These are phyloP conservation scores for Aphodius granarius DNA, from an alignment of 2,888 invertebrate genomes.

Conservation along the genomic window DNA sequence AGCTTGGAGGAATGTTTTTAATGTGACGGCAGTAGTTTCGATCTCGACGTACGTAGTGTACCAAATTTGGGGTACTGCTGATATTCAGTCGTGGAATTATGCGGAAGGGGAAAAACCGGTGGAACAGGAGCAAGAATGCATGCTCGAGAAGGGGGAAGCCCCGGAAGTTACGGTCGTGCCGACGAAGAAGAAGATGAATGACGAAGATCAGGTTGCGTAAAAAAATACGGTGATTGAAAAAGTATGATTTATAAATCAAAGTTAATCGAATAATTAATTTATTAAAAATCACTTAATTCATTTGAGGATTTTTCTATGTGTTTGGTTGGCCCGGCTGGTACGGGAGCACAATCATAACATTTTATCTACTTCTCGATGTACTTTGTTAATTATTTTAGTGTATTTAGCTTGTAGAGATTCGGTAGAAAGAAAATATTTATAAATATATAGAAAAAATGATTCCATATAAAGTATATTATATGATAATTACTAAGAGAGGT, in stretches of 20 bases:
- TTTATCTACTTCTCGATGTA: not conserved
- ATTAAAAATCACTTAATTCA: not conserved
- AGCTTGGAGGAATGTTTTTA: conserved; percentile 69
- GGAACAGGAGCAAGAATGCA: conserved; percentile 42
- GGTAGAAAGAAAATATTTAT: too few relatives aligned
- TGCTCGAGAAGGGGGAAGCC: conserved; percentile 33
- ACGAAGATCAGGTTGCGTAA: conserved; percentile 9
- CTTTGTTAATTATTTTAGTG: not conserved
- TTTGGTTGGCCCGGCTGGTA: not conserved
- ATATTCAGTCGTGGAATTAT: conserved; percentile 60
- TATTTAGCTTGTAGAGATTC: not conserved
- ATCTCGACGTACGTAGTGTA: conserved; percentile 65
- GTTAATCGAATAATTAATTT: not conserved
- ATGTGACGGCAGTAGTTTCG: conserved; percentile 62
- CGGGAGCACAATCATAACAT: not conserved
- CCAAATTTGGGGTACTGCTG: conserved; percentile 68
- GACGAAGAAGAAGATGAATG: conserved; percentile 17
- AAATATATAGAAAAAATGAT: not conserved
- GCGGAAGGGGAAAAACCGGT: conserved; percentile 41
- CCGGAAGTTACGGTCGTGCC: conserved; percentile 1
- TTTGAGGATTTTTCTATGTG: not conserved
- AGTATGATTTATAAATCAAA: not conserved
- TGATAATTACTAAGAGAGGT: too few relatives aligned
- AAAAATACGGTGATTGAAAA: not conserved
- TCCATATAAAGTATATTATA: not conserved